These are phyloP conservation scores for Canis aureus DNA, from an alignment of 2,113 vertebrate genomes.

Conservation along the genomic window DNA sequence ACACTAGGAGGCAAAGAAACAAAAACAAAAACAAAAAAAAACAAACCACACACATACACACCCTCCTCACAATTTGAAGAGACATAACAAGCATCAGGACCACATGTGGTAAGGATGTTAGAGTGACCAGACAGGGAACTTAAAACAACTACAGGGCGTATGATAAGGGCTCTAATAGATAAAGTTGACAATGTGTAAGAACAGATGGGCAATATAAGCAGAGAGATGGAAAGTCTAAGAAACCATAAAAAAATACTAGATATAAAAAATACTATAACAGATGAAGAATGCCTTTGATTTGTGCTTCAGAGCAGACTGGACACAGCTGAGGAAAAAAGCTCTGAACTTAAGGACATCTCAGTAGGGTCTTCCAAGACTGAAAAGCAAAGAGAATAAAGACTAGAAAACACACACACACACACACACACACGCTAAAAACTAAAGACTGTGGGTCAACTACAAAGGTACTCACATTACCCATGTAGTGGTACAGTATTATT, in stretches of 20 bases:
- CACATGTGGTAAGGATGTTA: neutral
- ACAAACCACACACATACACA: neutral
- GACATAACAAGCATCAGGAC: neutral
- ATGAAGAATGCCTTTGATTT: neutral
- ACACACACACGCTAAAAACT: neutral
- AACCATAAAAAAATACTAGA: neutral
- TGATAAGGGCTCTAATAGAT: neutral
- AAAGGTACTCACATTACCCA: neutral
- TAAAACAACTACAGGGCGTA: neutral
- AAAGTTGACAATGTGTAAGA: neutral
- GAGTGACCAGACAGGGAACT: neutral
- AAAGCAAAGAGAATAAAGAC: neutral
- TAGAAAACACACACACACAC: neutral
- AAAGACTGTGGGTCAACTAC: neutral
- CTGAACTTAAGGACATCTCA: neutral
- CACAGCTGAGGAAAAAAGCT: neutral
- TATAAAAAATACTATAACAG: neutral
- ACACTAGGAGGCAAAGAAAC: neutral
- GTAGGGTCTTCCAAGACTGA: neutral
- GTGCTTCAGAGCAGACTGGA: neutral
- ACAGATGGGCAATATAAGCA: neutral
- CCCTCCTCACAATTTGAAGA: neutral
- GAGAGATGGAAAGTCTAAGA: neutral
- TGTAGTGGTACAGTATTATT: fast-evolving
- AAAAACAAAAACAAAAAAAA: neutral